phyloP scores from a whole-genome alignment of 2,888 invertebrate genomes.

The Drosophila conformis region DNA sequence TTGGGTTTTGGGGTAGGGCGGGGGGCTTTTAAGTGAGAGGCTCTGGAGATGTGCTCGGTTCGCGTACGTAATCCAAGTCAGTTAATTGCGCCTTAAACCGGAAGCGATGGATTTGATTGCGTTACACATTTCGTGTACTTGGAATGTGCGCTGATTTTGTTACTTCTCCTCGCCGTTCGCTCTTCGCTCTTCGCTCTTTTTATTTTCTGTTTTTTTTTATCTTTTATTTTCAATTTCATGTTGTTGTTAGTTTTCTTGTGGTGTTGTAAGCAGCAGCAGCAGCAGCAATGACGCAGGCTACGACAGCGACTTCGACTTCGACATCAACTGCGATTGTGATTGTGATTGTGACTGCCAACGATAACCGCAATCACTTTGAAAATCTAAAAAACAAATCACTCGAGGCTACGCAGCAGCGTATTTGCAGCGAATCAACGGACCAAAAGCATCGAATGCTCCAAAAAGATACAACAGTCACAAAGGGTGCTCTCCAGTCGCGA shows the following conservation, averaged over 20 bases:
- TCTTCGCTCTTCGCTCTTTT: slow-evolving; percentile 2
- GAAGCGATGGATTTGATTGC: slow-evolving; percentile 81
- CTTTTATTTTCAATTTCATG: slow-evolving; percentile 43
- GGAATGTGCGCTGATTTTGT: slow-evolving; percentile 79
- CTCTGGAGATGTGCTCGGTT: slow-evolving; percentile 41
- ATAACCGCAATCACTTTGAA: slow-evolving; percentile 74
- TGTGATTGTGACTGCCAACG: slow-evolving; percentile 51
- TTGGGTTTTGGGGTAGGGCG: background rate
- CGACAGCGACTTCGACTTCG: slow-evolving; percentile 21
- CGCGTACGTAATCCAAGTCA: slow-evolving; percentile 72
- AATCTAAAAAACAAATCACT: slow-evolving; percentile 81
- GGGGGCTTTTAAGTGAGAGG: background rate
- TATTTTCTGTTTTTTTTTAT: background rate
- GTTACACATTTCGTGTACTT: slow-evolving; percentile 76
- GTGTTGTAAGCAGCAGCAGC: slow-evolving; percentile 42
- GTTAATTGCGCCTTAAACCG: slow-evolving; percentile 81
- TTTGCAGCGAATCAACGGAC: slow-evolving; percentile 20
- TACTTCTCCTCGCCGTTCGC: background rate
- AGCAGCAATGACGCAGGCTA: slow-evolving; percentile 38
- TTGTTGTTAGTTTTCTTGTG: slow-evolving; percentile 33
- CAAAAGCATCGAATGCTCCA: slow-evolving; percentile 21
- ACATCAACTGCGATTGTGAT: slow-evolving; percentile 27
- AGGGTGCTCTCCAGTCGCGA: background rate
- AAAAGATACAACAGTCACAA: slow-evolving; percentile 12
- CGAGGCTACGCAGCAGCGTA: slow-evolving; percentile 61